A percentile compares a stretch with the other conserved stretches of the same genome.
Evolutionary conservation across 1,140 invertebrate genomes (phyloP).

Genomic region (Panagrolaimus sp.): DNA sequence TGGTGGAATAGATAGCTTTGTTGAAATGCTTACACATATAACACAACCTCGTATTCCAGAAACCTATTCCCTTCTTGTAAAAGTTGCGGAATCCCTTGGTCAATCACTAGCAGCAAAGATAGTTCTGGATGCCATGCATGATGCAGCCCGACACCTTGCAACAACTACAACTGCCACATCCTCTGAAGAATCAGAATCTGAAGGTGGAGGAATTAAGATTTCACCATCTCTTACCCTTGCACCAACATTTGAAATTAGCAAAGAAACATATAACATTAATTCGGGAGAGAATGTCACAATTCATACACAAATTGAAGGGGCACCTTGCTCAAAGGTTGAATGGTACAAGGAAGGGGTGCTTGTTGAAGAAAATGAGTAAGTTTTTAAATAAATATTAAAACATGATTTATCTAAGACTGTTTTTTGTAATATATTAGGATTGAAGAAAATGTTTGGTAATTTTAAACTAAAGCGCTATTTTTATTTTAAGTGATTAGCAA

Average conservation of each 20-base stretch:
- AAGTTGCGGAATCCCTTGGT: constrained; percentile 51
- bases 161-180: not conserved
- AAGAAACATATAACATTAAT: constrained; percentile 32
- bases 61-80: constrained; percentile 49
- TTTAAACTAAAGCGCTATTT: too few species aligned
- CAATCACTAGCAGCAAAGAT: constrained; percentile 48
- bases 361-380: constrained; percentile 31
- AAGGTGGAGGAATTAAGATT: constrained; percentile 12
- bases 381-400: too few species aligned
- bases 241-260: constrained; percentile 38
- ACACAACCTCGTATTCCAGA: constrained; percentile 27
- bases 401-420: too few species aligned
- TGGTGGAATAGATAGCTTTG: constrained; percentile 17
- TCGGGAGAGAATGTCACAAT: constrained; percentile 36
- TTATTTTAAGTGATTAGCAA: too few species aligned
- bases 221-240: constrained; percentile 16
- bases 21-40: constrained; percentile 12
- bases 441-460: too few species aligned
- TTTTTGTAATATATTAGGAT: too few species aligned
- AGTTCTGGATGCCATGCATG: constrained; percentile 46
- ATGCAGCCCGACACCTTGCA: constrained; percentile 24
- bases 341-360: constrained; percentile 33
- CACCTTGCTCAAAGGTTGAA: constrained; percentile 33
- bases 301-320: constrained; percentile 33
- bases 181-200: constrained; percentile 27